phyloP scores from a whole-genome alignment of 2,797 vertebrate species.

The Esox masquinongy region DNA sequence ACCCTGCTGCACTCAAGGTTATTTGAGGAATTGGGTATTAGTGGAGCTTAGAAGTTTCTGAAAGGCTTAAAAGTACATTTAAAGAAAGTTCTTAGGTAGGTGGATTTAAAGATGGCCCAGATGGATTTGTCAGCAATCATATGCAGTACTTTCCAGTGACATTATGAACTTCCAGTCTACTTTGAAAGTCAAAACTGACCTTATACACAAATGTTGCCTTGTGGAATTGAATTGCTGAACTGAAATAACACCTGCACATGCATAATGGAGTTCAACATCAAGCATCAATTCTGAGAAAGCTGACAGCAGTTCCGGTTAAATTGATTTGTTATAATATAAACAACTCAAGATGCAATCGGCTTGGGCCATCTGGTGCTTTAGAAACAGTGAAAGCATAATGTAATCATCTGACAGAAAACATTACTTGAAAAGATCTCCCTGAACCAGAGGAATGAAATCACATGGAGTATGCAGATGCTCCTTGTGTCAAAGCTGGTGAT shows the following conservation, averaged over 20 bases:
- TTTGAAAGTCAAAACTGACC: slow-evolving; percentile 40
- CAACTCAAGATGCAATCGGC: slow-evolving; percentile 51
- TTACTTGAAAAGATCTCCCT: slow-evolving; percentile 15
- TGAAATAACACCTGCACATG: slow-evolving; percentile 47
- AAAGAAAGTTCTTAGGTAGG: neutral
- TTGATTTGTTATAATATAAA: slow-evolving; percentile 62
- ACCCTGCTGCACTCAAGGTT: slow-evolving; percentile 13
- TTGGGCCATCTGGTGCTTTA: slow-evolving; percentile 56
- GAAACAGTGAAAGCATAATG: slow-evolving; percentile 42
- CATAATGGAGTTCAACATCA: slow-evolving; percentile 48
- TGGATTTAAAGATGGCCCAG: slow-evolving; percentile 13
- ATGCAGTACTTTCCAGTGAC: slow-evolving; percentile 12
- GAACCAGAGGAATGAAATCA: neutral
- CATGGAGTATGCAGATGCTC: slow-evolving; percentile 6
- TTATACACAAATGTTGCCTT: neutral
- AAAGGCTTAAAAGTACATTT: slow-evolving; percentile 26
- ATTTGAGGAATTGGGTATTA: slow-evolving; percentile 19
- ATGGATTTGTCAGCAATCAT: slow-evolving; percentile 17
- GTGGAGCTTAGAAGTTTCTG: slow-evolving; percentile 34
- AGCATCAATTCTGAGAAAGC: slow-evolving; percentile 52
- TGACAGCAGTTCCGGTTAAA: slow-evolving; percentile 52
- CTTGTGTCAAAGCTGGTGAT: neutral
- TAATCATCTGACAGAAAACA: slow-evolving; percentile 50
- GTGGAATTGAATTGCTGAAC: slow-evolving; percentile 18
- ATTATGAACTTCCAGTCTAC: slow-evolving; percentile 9